A percentile compares a stretch with the other conserved stretches of the same genome.
Conservation (phyloP, 2,797 vertebrate genomes). For the Dallia pectoralis region DNA sequence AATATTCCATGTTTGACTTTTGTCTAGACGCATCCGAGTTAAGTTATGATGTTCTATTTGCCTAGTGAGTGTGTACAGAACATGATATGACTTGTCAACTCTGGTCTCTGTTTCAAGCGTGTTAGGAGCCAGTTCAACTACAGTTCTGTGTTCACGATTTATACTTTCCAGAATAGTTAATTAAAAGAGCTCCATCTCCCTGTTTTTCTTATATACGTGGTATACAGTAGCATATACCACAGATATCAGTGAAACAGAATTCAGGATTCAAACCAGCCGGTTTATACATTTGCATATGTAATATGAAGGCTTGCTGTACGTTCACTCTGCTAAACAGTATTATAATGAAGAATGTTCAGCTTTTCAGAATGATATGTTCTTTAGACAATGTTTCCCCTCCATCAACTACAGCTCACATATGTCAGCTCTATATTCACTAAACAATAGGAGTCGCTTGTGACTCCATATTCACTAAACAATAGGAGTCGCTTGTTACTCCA, state of each 20-base stretch:
- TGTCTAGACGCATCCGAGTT: not conserved
- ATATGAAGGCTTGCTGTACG: conserved; percentile 25
- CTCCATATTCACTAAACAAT: too few species aligned
- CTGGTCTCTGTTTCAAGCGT: not conserved
- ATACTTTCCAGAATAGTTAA: conserved; percentile 9
- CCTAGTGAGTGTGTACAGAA: not conserved
- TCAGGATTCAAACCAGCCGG: too few species aligned
- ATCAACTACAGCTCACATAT: conserved; percentile 71
- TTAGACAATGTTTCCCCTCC: conserved; percentile 71
- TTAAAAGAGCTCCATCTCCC: conserved; percentile 8
- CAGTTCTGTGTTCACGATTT: not conserved
- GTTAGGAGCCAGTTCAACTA: not conserved
- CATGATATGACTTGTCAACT: not conserved
- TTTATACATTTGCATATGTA: too few species aligned
- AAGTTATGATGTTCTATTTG: not conserved
- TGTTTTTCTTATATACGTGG: too few species aligned
- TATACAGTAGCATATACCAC: too few species aligned
- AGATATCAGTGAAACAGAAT: too few species aligned
- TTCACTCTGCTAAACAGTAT: conserved; percentile 50
- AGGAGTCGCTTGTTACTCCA: too few species aligned
- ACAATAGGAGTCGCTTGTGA: too few species aligned
- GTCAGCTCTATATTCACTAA: too few species aligned
- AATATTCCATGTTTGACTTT: not conserved
- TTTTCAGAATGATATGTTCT: conserved; percentile 56
- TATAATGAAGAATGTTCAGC: conserved; percentile 58